Evolutionary conservation across 1,140 invertebrate genomes (phyloP), one percentile per base, ranked within the genome.

Genomic region (Branchinecta lindahli): DNA sequence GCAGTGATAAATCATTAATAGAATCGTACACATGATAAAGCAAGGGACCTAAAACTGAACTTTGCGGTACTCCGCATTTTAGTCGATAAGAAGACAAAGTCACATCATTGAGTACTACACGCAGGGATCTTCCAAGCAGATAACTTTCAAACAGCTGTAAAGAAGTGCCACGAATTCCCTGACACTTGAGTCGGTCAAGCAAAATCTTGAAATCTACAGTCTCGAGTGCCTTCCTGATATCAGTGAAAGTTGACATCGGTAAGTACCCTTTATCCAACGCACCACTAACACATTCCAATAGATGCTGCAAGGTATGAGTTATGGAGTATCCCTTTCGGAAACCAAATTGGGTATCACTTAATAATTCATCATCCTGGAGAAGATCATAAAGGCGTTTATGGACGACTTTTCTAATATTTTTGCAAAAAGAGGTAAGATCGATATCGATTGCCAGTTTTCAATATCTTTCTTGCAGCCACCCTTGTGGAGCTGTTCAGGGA

Each of bases 321-420:
- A n/a, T 52, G 47, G n/a, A 52, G 47, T 52, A n/a, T 52, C 47
- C 47, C 47, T 52, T 52, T 52, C 47, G 47, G 47, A 52, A n/a
- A 52, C n/a, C 47, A 52, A 52, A 52, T 52, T 52, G 47, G n/a
- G 47, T 52, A 9, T 52, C 47, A 52, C 47, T 52, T 52, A 52
- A 52, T 52, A 52, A 52, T 52, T 52, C 47, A 52, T 52, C n/a
- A 52, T 9, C 47, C 47, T 52, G 47, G 47, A 52, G 47, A 52
- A 52, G n/a, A 52, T 52, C 9, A 52, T 52, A 52, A 9, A 52
- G 47, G 47, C 47, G 47, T 52, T 52, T 52, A 52, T 52, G 47
- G 47, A 52, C 47, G n/a, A 52, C 47, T 52, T 52, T 52, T 52
- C 47, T 52, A 52, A 52, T 52, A 52, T 52, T 52, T 52, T 52